Evolutionary conservation across 2,888 invertebrate species (phyloP).

Genomic region (Andricus quercusramuli): DNA sequence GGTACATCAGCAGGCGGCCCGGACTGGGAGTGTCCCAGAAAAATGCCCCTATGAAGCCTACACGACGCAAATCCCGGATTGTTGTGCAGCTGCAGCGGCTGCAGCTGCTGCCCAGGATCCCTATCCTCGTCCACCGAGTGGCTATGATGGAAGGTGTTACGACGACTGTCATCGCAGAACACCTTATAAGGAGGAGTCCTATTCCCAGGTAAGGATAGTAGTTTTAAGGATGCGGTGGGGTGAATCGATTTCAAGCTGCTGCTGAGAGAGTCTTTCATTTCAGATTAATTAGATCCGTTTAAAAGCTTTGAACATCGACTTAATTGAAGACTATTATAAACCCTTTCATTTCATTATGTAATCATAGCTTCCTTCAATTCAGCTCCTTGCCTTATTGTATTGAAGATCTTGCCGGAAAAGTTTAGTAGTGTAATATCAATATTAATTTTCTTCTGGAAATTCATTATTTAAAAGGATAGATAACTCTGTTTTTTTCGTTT

Average conservation of each 20-base stretch:
- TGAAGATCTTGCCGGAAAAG: not conserved
- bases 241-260: not conserved
- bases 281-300: constrained; percentile 9
- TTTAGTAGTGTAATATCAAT: not conserved
- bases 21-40: constrained; percentile 64
- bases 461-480: too few species aligned
- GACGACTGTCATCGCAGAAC: constrained; percentile 74
- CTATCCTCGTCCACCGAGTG: constrained; percentile 78
- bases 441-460: too few species aligned
- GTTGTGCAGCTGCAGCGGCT: constrained; percentile 77
- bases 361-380: not conserved
- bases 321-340: constrained; percentile 8
- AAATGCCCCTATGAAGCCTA: constrained; percentile 76
- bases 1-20: constrained; percentile 66
- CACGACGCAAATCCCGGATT: constrained; percentile 77
- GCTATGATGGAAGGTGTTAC: constrained; percentile 74
- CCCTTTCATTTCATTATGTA: constrained; percentile 1
- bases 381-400: not conserved
- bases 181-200: constrained; percentile 74
- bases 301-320: not conserved
- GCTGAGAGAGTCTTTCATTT: not conserved
- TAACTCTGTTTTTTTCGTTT: too few species aligned
- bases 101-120: constrained; percentile 73
- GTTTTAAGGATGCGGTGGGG: not conserved
- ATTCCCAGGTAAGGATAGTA: constrained; percentile 67